Evolutionary conservation across 1,140 invertebrate species (phyloP).

Genomic region (Pseudobourletiella spinata): DNA sequence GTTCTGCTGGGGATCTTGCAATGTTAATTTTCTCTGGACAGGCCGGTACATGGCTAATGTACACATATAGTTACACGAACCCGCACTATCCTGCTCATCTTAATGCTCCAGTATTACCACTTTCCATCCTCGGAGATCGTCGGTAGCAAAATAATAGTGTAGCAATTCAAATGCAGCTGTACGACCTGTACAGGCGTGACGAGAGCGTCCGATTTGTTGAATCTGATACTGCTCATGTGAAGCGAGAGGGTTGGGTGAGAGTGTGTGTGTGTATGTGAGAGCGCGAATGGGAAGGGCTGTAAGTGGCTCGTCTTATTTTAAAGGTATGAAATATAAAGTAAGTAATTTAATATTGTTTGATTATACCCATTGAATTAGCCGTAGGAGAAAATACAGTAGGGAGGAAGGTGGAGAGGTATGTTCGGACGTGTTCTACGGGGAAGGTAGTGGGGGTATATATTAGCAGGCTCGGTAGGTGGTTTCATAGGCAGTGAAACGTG

Average conservation of each 20-base stretch:
- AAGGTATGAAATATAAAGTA: not conserved
- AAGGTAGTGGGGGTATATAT: not conserved
- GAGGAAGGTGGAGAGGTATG: too few species aligned
- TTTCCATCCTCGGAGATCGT: too few species aligned
- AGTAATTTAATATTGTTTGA: slow-evolving; percentile 5
- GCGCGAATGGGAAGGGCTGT: not conserved
- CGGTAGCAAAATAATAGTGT: not conserved
- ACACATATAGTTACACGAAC: too few species aligned
- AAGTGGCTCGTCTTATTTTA: slow-evolving; percentile 1
- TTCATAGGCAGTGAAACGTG: too few species aligned
- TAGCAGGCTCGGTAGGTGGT: too few species aligned
- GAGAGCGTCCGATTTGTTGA: not conserved
- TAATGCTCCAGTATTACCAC: too few species aligned
- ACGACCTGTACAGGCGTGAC: not conserved
- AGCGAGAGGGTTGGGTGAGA: not conserved
- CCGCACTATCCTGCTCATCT: too few species aligned
- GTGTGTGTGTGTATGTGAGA: not conserved
- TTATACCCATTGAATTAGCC: not conserved
- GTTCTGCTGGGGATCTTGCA: too few species aligned
- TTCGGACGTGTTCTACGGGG: too few species aligned
- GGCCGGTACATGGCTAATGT: too few species aligned
- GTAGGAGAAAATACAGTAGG: not conserved
- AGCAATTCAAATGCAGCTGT: not conserved
- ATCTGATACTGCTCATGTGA: not conserved
- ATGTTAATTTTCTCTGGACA: too few species aligned